A percentile compares a stretch with the other conserved stretches of the same genome.
Conservation (phyloP, 2,113 vertebrate genomes). For the Phylloscopus trochiloides region DNA sequence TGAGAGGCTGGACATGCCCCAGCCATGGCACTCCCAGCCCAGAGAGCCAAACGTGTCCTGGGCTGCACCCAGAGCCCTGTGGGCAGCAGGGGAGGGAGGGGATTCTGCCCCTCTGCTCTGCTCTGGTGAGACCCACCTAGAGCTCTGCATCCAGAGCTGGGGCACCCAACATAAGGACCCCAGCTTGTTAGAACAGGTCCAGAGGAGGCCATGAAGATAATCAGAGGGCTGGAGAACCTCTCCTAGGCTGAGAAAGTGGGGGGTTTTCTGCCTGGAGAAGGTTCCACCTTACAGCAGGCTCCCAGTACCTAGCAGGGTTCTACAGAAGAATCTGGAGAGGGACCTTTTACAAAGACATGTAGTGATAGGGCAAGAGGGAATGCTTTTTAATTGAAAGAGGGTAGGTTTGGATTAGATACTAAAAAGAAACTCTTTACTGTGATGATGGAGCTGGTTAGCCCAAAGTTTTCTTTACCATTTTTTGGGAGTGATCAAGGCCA, state of each 20-base stretch:
- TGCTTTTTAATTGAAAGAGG: not conserved
- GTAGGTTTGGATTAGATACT: not conserved
- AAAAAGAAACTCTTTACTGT: not conserved
- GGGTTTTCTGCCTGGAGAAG: not conserved
- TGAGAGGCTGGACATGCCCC: not conserved
- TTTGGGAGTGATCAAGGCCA: not conserved
- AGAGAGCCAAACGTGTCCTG: not conserved
- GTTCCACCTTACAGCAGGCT: not conserved
- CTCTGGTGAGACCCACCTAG: not conserved
- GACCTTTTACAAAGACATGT: rapidly evolving
- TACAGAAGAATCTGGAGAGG: not conserved
- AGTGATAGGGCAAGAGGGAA: not conserved
- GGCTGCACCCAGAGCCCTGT: not conserved
- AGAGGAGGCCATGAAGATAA: not conserved
- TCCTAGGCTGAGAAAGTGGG: not conserved
- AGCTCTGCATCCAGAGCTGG: no score
- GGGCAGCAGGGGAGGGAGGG: not conserved
- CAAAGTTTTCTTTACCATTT: not conserved
- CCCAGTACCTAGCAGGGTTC: no score
- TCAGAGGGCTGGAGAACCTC: not conserved
- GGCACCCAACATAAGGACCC: no score
- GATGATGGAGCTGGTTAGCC: not conserved
- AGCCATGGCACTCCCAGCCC: not conserved
- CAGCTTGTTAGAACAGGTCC: no score
- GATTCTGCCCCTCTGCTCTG: not conserved